Base-by-base conservation (phyloP, 1,140 invertebrate species). In the Harlomillsia oculata region DNA sequence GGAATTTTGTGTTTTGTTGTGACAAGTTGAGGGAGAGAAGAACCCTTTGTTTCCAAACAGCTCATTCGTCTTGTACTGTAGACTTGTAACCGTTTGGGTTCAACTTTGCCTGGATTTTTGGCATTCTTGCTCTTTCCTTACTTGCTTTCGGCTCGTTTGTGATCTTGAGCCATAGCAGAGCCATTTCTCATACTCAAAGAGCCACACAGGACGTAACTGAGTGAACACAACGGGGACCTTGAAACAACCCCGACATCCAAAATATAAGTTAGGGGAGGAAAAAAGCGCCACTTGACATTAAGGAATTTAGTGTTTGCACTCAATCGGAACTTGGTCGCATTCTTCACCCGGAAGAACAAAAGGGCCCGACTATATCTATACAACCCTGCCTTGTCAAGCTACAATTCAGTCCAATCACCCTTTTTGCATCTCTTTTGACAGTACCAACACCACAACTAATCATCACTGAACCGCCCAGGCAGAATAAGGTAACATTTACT, bases 21-120 rank as follows among this genome's bases (percentile, higher is more conserved):
- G 48, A 51, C 48, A 36, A 51, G 48, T 51, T 51, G 48, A 51
- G 26, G 32, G 29, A 11, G 16, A 36, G 48, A 36, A 28, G 29
- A 51, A 51, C 29, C 14, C 45, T 48, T 48, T 48, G 45, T 48
- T 48, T 48, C 45, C 45, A 51, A 51, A 34, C 25, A 34, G 37
- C 20, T 28, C 13, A 14, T 37, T 34, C 30, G 16, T 5, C 13
- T 51, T 14, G 5, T 5, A 6, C 14, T 34, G 14, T 14, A 34
- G 6, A 14, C 14, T 34, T 36, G 11, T 23, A 37, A 36, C 8
- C 4, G 8, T 8, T 45, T 11, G 34, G 21, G 43, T 25, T 25
- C 28, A 18, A 11, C 26, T 34, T 34, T 34, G 11, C 5, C 23
- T 36, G 20, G 32, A 51, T 51, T 36, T 37, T 51, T 51, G 48